Evolutionary conservation across 2,113 vertebrate genomes (phyloP).

Genomic region (Syrrhaptes paradoxus): DNA sequence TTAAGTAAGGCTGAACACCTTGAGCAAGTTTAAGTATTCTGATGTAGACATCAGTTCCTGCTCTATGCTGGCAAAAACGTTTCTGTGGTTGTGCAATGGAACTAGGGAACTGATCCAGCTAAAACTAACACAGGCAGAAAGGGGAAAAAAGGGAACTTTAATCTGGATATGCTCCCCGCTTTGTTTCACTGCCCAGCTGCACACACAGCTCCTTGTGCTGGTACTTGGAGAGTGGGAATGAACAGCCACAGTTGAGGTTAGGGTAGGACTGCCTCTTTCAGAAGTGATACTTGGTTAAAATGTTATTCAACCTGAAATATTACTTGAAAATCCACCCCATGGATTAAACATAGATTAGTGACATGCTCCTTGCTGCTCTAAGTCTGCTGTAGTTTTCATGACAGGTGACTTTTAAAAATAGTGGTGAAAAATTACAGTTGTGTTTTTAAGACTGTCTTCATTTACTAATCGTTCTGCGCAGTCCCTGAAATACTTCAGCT

Average conservation of each 20-base stretch:
- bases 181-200: neutral
- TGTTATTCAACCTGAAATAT: neutral
- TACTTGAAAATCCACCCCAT: neutral
- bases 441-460: neutral
- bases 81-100: neutral
- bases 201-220: neutral
- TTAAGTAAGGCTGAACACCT: neutral
- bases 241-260: neutral
- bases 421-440: neutral
- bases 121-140: neutral
- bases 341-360: neutral
- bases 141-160: neutral
- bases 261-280: neutral
- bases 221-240: neutral
- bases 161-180: neutral
- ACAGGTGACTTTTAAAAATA: neutral
- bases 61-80: rapidly evolving
- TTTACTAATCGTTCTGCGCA: neutral
- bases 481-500: neutral
- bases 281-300: neutral
- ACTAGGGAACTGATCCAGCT: neutral
- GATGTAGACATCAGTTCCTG: neutral
- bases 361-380: neutral
- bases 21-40: neutral
- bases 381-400: neutral